Conservation (phyloP, 23 tunicate genomes). For the Ascidia mentula region DNA sequence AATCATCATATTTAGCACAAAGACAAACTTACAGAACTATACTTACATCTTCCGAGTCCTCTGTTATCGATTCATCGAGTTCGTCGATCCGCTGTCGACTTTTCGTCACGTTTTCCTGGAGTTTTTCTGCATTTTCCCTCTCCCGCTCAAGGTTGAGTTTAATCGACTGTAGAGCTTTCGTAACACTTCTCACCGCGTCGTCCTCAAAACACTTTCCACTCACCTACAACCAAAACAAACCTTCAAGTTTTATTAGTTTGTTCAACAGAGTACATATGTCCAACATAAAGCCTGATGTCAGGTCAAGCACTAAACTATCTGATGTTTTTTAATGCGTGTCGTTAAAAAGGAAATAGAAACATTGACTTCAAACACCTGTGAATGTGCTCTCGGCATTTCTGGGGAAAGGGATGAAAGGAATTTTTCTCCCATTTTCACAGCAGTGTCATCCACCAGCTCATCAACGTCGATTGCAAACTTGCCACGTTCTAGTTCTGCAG, state of each 20-base stretch:
- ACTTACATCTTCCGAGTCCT: neutral
- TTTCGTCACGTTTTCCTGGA: slow-evolving; percentile 6
- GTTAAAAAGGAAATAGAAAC: too few species aligned
- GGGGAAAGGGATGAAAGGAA: neutral
- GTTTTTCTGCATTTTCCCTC: slow-evolving; percentile 5
- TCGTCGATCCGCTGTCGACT: neutral
- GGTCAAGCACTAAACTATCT: too few species aligned
- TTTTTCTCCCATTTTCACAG: neutral
- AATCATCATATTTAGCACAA: too few species aligned
- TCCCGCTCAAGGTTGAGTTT: slow-evolving; percentile 29
- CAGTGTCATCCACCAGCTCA: neutral
- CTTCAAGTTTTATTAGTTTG: too few species aligned
- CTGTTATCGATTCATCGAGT: neutral
- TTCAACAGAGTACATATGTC: too few species aligned
- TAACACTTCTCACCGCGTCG: neutral
- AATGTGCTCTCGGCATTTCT: neutral
- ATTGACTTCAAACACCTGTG: too few species aligned
- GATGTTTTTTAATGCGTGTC: too few species aligned
- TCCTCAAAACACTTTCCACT: neutral
- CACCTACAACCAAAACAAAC: too few species aligned
- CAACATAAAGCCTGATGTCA: too few species aligned
- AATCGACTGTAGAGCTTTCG: slow-evolving; percentile 31
- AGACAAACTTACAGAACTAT: neutral
- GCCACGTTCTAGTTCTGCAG: too few species aligned
- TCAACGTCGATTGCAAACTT: neutral